A percentile compares a stretch with the other conserved stretches of the same genome.
phyloP scores from a whole-genome alignment of 2,113 vertebrate genomes.

The Crotalus viridis region DNA sequence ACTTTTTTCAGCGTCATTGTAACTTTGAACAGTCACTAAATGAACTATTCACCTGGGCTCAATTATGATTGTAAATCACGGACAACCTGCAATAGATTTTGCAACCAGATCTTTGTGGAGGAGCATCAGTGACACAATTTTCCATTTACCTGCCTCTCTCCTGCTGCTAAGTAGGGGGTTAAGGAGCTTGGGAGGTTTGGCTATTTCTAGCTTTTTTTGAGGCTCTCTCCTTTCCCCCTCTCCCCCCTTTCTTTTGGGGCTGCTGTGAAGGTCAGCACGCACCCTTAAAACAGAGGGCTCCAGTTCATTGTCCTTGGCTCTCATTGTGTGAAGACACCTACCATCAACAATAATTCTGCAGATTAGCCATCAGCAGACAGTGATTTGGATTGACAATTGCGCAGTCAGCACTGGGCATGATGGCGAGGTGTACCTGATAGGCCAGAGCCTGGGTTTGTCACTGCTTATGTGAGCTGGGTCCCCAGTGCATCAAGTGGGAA shows the following conservation, averaged over 20 bases:
- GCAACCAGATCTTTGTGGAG: neutral
- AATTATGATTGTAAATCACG: too few relatives aligned
- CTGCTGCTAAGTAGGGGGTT: neutral
- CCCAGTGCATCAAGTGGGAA: neutral
- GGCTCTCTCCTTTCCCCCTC: neutral
- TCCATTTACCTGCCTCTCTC: too few relatives aligned
- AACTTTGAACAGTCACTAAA: too few relatives aligned
- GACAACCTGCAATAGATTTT: neutral
- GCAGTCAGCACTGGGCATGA: neutral
- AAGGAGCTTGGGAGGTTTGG: neutral
- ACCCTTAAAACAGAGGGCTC: neutral
- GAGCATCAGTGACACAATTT: neutral
- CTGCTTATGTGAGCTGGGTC: neutral
- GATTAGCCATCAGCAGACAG: neutral
- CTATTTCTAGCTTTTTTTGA: too few relatives aligned
- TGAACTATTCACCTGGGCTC: too few relatives aligned
- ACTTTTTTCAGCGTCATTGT: too few relatives aligned
- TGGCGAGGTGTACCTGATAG: neutral
- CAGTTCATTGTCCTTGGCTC: neutral
- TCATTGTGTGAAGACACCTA: neutral
- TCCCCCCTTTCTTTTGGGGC: neutral
- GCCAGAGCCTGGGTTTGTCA: neutral
- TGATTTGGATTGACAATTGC: neutral
- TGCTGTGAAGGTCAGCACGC: neutral
- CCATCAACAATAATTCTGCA: slow-evolving; percentile 13